Evolutionary conservation across 2,888 invertebrate species (phyloP).

Genomic region (Ischnus inquisitorius): DNA sequence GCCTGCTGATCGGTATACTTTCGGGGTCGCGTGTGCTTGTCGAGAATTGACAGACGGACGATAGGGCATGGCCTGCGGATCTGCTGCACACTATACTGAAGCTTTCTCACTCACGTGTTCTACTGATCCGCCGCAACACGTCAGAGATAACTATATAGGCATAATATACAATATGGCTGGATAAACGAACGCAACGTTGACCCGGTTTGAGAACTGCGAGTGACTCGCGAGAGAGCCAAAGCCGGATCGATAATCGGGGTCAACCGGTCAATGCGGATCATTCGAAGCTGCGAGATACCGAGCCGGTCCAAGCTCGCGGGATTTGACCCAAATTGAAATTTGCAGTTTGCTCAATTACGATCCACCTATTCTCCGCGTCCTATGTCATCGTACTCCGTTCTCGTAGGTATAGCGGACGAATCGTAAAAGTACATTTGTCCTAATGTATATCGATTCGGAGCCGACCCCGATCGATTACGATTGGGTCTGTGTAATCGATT

Average conservation of each 20-base stretch:
- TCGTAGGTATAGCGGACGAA: not conserved
- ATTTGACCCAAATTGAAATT: slow-evolving; percentile 62
- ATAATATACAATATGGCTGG: not conserved
- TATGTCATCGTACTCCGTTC: not conserved
- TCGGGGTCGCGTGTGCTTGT: slow-evolving; percentile 51
- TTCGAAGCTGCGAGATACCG: slow-evolving; percentile 27
- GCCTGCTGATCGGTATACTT: too few relatives aligned
- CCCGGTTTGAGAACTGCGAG: not conserved
- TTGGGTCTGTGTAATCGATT: not conserved
- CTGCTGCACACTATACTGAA: not conserved
- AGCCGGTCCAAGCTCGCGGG: slow-evolving; percentile 43
- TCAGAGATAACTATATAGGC: not conserved
- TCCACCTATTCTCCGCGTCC: not conserved
- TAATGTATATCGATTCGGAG: not conserved
- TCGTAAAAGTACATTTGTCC: slow-evolving; percentile 12
- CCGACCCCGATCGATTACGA: not conserved
- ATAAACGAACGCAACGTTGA: not conserved
- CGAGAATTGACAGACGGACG: slow-evolving; percentile 67
- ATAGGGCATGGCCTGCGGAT: slow-evolving; percentile 22
- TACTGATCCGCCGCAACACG: slow-evolving; percentile 32
- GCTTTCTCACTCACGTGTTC: slow-evolving; percentile 17
- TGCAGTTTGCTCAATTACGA: slow-evolving; percentile 57
- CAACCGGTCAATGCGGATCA: slow-evolving; percentile 69
- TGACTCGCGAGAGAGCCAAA: not conserved
- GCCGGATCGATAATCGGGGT: slow-evolving; percentile 69